Conservation (phyloP, 1,140 invertebrate species). For the Drosophila pruinosa region DNA sequence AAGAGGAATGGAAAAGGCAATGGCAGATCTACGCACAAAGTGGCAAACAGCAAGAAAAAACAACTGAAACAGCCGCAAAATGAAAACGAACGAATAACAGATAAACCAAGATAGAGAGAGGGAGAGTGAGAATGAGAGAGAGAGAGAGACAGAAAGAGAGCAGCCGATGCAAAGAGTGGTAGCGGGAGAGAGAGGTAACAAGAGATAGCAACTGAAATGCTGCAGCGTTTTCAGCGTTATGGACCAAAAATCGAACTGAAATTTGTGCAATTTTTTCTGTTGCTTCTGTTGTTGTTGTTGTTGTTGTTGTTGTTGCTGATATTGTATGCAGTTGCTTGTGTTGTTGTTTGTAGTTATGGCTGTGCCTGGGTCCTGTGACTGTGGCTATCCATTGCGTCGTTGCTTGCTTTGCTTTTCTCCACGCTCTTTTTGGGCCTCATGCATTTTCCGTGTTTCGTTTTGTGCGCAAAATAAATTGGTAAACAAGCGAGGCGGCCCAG, state of each 20-base stretch:
- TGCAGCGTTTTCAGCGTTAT: slow-evolving; percentile 57
- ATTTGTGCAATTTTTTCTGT: slow-evolving; percentile 54
- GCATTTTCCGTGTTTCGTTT: slow-evolving; percentile 79
- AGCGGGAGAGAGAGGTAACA: slow-evolving; percentile 2
- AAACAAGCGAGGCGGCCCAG: slow-evolving; percentile 66
- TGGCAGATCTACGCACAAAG: slow-evolving; percentile 70
- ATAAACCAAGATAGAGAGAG: background rate
- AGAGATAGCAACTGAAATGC: slow-evolving; percentile 31
- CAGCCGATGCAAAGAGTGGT: too few relatives aligned
- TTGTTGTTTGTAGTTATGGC: slow-evolving; percentile 20
- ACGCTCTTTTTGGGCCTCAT: slow-evolving; percentile 46
- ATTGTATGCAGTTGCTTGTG: too few relatives aligned
- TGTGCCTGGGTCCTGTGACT: slow-evolving; percentile 24
- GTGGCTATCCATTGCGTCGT: slow-evolving; percentile 63
- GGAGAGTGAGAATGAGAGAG: background rate
- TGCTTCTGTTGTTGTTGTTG: slow-evolving; percentile 23
- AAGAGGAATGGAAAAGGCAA: slow-evolving; percentile 17
- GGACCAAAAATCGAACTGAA: slow-evolving; percentile 76
- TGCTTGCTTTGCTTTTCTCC: slow-evolving; percentile 8
- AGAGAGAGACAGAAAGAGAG: background rate
- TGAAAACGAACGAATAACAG: slow-evolving; percentile 22
- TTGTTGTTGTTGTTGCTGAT: slow-evolving; percentile 23
- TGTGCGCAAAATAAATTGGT: slow-evolving; percentile 80
- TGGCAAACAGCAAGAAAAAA: slow-evolving; percentile 53
- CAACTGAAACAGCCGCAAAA: slow-evolving; percentile 32